A percentile compares a stretch with the other conserved stretches of the same genome.
phyloP scores from a whole-genome alignment of 2,113 vertebrate genomes.

The Scartelaos histophorus region DNA sequence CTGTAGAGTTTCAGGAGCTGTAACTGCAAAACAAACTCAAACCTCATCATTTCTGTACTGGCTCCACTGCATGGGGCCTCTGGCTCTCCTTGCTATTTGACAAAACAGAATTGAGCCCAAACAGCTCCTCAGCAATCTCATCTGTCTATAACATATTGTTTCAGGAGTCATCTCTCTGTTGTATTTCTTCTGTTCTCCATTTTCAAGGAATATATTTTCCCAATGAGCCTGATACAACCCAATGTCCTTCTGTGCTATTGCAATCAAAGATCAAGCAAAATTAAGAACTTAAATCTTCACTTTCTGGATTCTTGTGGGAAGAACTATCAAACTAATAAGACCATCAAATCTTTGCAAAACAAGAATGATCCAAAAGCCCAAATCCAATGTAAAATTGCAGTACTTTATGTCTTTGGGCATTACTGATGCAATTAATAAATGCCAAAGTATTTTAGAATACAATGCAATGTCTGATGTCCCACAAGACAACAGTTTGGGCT shows the following conservation, averaged over 20 bases:
- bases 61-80: neutral
- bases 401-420: no score
- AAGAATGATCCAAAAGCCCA: no score
- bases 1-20: neutral
- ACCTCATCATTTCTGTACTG: neutral
- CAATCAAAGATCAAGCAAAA: neutral
- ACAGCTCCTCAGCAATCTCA: neutral
- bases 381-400: no score
- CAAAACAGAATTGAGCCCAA: constrained; percentile 7
- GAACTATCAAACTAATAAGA: neutral
- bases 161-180: neutral
- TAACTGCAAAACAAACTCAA: neutral
- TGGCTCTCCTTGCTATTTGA: neutral
- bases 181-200: neutral
- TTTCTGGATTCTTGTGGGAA: neutral
- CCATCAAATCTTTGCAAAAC: no score
- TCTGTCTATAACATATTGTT: neutral
- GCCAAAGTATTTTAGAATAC: no score
- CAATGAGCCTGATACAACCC: neutral
- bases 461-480: no score
- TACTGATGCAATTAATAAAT: no score
- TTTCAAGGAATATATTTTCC: neutral
- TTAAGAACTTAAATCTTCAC: neutral
- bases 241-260: neutral
- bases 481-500: no score